These are phyloP conservation scores for Tinamus guttatus DNA, from an alignment of 2,113 vertebrate species.

Conservation along the genomic window DNA sequence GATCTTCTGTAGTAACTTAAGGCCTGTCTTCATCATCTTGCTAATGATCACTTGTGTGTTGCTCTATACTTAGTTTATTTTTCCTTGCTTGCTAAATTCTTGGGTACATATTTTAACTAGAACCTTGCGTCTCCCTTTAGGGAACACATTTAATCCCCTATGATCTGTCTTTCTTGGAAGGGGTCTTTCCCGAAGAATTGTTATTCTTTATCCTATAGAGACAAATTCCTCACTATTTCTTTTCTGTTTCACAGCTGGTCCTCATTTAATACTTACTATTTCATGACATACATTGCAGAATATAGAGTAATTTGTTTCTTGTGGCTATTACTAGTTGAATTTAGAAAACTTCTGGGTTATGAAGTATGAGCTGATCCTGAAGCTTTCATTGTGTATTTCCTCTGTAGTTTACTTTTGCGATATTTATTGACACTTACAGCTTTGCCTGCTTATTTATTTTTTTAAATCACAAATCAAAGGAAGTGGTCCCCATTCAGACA, in stretches of 20 bases:
- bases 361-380: not conserved
- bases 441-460: not conserved
- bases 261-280: not conserved
- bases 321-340: not conserved
- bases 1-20: conserved; percentile 68
- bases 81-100: conserved; percentile 27
- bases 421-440: not conserved
- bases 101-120: not conserved
- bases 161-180: not conserved
- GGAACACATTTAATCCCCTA: not conserved
- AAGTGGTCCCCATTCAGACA: not conserved
- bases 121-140: not conserved
- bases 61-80: conserved; percentile 57
- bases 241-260: not conserved
- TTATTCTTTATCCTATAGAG: not conserved
- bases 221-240: not conserved
- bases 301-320: not conserved
- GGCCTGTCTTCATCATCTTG: conserved; percentile 70
- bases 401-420: not conserved
- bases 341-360: not conserved
- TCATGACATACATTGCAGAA: not conserved
- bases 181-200: not conserved
- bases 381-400: not conserved
- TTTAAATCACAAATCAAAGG: not conserved
- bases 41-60: conserved; percentile 61